phyloP scores from a whole-genome alignment of 2,113 vertebrate species.

The Oncorhynchus kisutch region DNA sequence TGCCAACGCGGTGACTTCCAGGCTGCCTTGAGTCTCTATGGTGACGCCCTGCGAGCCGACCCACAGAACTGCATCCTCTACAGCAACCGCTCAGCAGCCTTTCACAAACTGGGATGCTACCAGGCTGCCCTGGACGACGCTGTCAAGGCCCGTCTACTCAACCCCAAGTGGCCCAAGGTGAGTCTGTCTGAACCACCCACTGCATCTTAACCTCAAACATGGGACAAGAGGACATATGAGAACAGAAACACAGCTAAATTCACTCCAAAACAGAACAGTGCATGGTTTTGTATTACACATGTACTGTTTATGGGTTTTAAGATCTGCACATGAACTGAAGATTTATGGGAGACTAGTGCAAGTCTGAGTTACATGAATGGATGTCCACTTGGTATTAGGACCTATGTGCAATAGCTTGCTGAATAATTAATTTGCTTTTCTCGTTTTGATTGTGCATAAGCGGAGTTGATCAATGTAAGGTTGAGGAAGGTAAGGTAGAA shows the following conservation, averaged over 20 bases:
- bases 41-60: slow-evolving; percentile 85
- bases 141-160: slow-evolving; percentile 85
- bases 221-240: background rate
- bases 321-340: background rate
- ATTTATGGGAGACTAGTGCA: background rate
- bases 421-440: slow-evolving; percentile 5
- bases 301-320: background rate
- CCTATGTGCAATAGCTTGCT: no score
- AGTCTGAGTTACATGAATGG: slow-evolving; percentile 15
- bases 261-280: background rate
- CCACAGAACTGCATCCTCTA: slow-evolving; percentile 98
- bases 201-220: background rate
- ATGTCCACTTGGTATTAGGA: no score
- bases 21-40: slow-evolving; percentile 84
- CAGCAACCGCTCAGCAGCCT: slow-evolving; percentile 92
- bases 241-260: background rate
- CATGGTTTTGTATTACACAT: background rate
- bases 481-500: slow-evolving; percentile 6
- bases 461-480: background rate
- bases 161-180: slow-evolving; percentile 98
- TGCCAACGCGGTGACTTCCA: slow-evolving; percentile 91
- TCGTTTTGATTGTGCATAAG: slow-evolving; percentile 19
- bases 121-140: slow-evolving; percentile 89
- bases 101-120: slow-evolving; percentile 87
- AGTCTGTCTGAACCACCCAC: slow-evolving; percentile 21